Evolutionary conservation across 2,888 invertebrate genomes (phyloP).

Genomic region (Eilema griseolum): DNA sequence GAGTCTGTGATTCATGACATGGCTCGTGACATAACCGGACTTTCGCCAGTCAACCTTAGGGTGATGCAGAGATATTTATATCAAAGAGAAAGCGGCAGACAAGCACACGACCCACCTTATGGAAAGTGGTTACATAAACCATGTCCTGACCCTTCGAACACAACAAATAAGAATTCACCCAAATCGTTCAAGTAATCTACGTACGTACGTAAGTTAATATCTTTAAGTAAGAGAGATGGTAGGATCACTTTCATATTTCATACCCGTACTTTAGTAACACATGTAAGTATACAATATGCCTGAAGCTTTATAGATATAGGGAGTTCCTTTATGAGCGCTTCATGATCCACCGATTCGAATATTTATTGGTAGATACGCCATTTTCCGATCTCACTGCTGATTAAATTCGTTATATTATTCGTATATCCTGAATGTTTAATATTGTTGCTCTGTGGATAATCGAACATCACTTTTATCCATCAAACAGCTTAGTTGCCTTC

Average conservation of each 20-base stretch:
- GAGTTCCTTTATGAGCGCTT: background rate
- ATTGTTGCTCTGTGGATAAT: background rate
- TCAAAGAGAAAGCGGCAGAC: too few species aligned
- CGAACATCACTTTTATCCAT: too few species aligned
- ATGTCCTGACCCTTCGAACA: too few species aligned
- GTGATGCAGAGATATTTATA: too few species aligned
- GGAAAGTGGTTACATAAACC: too few species aligned
- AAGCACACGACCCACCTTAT: too few species aligned
- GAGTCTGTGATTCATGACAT: too few species aligned
- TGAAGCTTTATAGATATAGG: too few species aligned
- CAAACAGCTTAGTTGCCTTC: background rate
- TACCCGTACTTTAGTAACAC: background rate
- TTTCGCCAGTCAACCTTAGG: too few species aligned
- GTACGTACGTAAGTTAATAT: background rate
- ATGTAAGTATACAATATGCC: background rate
- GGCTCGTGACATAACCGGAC: too few species aligned
- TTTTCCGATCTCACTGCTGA: background rate
- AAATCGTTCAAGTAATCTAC: background rate
- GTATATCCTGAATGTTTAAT: background rate
- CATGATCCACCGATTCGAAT: background rate
- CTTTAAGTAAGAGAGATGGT: background rate
- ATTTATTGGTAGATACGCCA: background rate
- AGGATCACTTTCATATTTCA: background rate
- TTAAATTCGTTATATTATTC: conserved; percentile 1
- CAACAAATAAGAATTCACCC: too few species aligned